Evolutionary conservation across 2,113 vertebrate species (phyloP), one percentile per base, ranked within the genome.

Genomic region (Corythaixoides concolor): DNA sequence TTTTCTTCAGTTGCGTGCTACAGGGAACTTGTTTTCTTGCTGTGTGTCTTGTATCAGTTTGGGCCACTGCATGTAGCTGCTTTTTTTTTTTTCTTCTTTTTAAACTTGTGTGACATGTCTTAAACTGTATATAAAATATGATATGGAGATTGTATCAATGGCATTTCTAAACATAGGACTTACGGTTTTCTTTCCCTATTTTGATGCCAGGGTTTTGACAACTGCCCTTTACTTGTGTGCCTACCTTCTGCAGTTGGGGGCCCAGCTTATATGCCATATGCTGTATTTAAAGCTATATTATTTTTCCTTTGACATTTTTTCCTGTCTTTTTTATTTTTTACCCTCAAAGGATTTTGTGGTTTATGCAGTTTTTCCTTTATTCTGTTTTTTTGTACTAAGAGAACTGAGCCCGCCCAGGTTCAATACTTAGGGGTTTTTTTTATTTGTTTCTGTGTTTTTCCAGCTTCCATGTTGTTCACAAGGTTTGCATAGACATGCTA

Each of bases 171-270:
- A 85, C 11, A 35, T 1, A 53, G 28, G 11, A 16, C 85, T 89
- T 83, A 49, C 89, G 35, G 7, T 68, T 93, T 94, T 24, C 23
- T 79, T 81, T 79, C 17, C 10, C 9, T 79, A 6, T 53, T 82
- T 88, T 79, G 77, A 93, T 89, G 81, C 88, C 49, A 88, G 45
- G 30, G 7, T 79, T 97, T 72, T 96, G 81, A 95, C 85, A 95
- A 66, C 59, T 88, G 88, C 66, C 82, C 85, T 96, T 94, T 95
- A 49, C 45, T 78, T 82, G 3, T 50, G 32, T 41, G 16, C 68
- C 55, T 81, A 28, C 32, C 43, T 72, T 58, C 58, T 72, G 62
- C 45, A 45, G 10, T 15, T 73, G 58, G 53, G 35, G 27, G 6
- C 35, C 23, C 41, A 56, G 50, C 6, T 89, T 39, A 59, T 83